Base-by-base conservation (phyloP, 2,113 vertebrate species). In the Brachypodius melanocephalos region DNA sequence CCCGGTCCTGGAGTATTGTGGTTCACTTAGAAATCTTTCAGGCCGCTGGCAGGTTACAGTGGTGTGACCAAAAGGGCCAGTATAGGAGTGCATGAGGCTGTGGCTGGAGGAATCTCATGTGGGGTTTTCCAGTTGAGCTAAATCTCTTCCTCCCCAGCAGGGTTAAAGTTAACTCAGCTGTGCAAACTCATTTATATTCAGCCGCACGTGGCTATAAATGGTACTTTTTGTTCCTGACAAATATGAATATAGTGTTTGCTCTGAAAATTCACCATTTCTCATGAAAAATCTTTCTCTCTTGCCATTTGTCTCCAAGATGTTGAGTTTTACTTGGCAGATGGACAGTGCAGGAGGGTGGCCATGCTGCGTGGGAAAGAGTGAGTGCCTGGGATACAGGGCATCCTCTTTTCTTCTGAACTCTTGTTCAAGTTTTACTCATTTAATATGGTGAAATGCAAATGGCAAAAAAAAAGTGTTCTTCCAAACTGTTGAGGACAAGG, bases 171-270 rank as follows among this genome's bases (percentile, higher is more conserved):
- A 92, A 89, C 40, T 96, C 92, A 90, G 80, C 96, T 95, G 86
- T 87, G 61, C 86, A 96, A 95, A 93, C 94, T 95, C 18, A 81
- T 96, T 92, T 85, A 45, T 75, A 89, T 95, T 95, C 94, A 81
- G 73, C 73, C 0, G 2, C 95, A 86, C 1, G 9, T 80, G 72
- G 72, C 75, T 32, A 9, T 88, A 93, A 93, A 85, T 42, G 36
- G 51, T 83, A 80, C 67, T 65, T 94, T 76, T 92, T 93, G 72
- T 83, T 93, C 85, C 79, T 92, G 72, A 88, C 72, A 69, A 88
- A 86, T 88, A 74, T 10, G 55, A 77, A 57, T 76, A 77, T 46
- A 66, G 21, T 62, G 79, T 95, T 96, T 42, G 38, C 82, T 94
- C 71, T 73, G 63, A 95, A 94, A 93, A 85, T 42, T 63, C 63